Conservation (phyloP, 2,113 vertebrate species). For the Hydropotes inermis region DNA sequence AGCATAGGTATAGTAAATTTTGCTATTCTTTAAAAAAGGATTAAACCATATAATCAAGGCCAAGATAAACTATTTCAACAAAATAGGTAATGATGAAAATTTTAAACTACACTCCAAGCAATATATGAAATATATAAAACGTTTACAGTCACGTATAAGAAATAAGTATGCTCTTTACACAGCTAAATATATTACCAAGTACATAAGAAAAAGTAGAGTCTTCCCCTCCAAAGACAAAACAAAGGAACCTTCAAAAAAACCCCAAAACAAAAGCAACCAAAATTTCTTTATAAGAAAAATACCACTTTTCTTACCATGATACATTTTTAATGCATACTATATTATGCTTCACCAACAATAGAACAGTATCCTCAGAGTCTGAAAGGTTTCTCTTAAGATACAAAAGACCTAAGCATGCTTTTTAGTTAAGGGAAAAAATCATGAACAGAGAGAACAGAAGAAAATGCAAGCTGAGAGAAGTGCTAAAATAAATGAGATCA, state of each 20-base stretch:
- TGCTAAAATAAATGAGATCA: slow-evolving; percentile 38
- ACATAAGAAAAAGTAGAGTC: background rate
- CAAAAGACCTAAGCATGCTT: background rate
- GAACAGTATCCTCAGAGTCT: background rate
- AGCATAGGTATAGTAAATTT: background rate
- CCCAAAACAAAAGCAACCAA: background rate
- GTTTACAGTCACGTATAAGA: background rate
- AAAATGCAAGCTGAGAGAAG: slow-evolving; percentile 17
- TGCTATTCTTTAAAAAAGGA: background rate
- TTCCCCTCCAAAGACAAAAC: background rate
- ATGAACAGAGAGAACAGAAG: background rate
- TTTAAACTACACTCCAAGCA: background rate
- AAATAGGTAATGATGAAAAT: slow-evolving; percentile 18
- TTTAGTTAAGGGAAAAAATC: background rate
- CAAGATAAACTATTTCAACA: background rate
- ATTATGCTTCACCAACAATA: background rate
- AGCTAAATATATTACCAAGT: slow-evolving; percentile 8
- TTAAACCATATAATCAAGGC: background rate
- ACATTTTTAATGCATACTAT: background rate
- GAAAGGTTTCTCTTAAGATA: background rate
- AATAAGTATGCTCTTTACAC: background rate
- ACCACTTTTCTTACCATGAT: background rate
- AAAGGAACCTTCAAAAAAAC: background rate
- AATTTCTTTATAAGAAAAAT: background rate
- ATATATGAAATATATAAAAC: background rate